phyloP scores from a whole-genome alignment of 2,113 vertebrate species.

The Myodes glareolus region DNA sequence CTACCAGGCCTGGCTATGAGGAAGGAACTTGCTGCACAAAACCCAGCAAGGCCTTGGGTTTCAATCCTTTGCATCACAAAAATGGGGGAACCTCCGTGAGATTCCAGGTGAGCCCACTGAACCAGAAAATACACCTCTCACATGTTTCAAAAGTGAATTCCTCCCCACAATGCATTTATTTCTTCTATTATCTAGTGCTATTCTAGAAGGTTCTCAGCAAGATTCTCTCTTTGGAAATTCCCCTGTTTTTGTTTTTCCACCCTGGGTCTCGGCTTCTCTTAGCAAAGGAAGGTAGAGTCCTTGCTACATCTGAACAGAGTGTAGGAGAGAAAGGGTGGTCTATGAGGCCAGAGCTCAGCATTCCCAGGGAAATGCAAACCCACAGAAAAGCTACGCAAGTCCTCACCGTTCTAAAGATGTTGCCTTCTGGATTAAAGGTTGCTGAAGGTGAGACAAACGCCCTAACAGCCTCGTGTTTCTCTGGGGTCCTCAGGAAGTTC shows the following conservation, averaged over 20 bases:
- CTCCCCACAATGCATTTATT: neutral
- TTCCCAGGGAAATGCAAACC: neutral
- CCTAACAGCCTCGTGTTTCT: neutral
- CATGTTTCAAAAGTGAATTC: neutral
- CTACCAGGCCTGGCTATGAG: neutral
- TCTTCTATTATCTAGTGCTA: neutral
- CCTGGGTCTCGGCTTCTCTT: neutral
- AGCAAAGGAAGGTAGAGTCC: neutral
- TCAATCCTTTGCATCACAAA: neutral
- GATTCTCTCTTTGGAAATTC: neutral
- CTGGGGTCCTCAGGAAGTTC: constrained; percentile 2
- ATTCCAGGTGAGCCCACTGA: neutral
- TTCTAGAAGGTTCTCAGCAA: neutral
- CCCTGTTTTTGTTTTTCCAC: neutral
- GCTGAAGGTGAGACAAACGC: neutral
- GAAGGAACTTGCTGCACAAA: neutral
- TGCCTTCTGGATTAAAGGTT: neutral
- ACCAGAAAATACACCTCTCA: neutral
- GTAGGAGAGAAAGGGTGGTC: neutral
- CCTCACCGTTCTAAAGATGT: neutral
- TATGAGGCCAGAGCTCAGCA: neutral
- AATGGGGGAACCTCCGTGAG: neutral
- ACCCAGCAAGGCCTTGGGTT: neutral
- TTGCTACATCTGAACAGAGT: neutral
- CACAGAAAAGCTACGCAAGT: neutral